Evolutionary conservation across 2,113 vertebrate species (phyloP).

Genomic region (Xenotilapia longispinis): DNA sequence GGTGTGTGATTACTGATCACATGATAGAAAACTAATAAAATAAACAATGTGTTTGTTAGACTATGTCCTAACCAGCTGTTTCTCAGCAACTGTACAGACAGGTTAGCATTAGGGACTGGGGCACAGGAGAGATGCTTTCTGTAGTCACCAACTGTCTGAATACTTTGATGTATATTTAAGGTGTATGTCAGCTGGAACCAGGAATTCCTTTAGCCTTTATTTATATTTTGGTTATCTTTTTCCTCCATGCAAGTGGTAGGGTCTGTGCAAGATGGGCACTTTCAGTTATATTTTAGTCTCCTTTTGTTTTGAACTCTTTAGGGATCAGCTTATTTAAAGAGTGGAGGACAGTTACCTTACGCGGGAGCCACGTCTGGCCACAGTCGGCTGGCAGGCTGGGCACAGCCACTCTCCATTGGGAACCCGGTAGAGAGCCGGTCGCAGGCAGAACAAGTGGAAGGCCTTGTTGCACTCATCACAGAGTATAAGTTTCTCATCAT

Average conservation of each 20-base stretch:
- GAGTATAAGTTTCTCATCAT: slow-evolving; percentile 94
- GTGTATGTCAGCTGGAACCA: not conserved
- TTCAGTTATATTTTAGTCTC: not conserved
- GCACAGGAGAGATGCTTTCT: not conserved
- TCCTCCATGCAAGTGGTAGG: not conserved
- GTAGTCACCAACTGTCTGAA: not conserved
- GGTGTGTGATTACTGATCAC: not conserved
- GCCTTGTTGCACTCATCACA: slow-evolving; percentile 98
- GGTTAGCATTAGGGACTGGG: not conserved
- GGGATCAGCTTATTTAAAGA: not conserved
- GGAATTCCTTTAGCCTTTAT: not conserved
- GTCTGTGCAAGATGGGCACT: not conserved
- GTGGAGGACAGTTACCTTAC: slow-evolving; percentile 72
- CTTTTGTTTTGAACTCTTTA: not conserved
- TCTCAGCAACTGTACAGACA: not conserved
- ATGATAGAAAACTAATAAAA: not conserved
- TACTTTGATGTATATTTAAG: not conserved
- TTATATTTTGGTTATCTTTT: not conserved
- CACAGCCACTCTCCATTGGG: slow-evolving; percentile 93
- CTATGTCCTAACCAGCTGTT: not conserved
- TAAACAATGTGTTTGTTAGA: not conserved
- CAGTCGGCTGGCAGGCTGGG: slow-evolving; percentile 89
- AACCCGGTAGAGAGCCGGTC: slow-evolving; percentile 88
- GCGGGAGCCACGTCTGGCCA: slow-evolving; percentile 82
- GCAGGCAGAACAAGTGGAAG: slow-evolving; percentile 95